Evolutionary conservation across 1,140 invertebrate genomes (phyloP), one percentile per base, ranked within the genome.

Genomic region (Neodiprion lecontei): DNA sequence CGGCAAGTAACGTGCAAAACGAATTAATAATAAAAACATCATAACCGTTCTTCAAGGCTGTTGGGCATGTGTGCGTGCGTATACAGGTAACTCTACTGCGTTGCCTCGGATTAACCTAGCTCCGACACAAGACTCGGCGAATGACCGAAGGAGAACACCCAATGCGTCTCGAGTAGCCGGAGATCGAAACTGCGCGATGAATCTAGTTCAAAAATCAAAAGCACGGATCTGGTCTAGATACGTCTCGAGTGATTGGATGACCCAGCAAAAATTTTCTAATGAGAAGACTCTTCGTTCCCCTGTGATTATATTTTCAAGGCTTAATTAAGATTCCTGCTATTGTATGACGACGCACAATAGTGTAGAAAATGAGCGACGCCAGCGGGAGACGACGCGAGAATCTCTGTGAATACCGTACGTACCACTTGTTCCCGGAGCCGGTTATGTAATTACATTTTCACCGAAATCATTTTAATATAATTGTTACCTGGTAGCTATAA

Each of bases 11-110:
- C 77, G 80, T 74, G 80, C 80, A 81, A 81, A 81, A 81, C 80
- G 81, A 81, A 81, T 81, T 81, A 81, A 81, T 81, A 81, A 81
- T 80, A 81, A 81, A 80, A 81, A 79, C 80, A 81, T 81, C 80
- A 81, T 81, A 81, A 81, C 79, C 80, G 71, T 74, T 73, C 67
- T 75, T 75, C 80, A 81, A 81, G 80, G 80, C 76, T 81, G 79
- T 61, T 61, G 53, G 9, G n/a, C n/a, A 17, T 61, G n/a, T 61
- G n/a, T 61, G 53, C 28, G 28, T 40, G 2, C 2, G 28, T 3
- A 40, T 40, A 40, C 5, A 40, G 5, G 28, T 40, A 40, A 40
- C 28, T 40, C 28, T 40, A 40, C 28, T 1, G 28, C 28, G 28
- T 40, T 40, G 28, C 28, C 28, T 40, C 28, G 28, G 28, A 40